Evolutionary conservation across 2,797 vertebrate species (phyloP).

Genomic region (Mycteria americana): DNA sequence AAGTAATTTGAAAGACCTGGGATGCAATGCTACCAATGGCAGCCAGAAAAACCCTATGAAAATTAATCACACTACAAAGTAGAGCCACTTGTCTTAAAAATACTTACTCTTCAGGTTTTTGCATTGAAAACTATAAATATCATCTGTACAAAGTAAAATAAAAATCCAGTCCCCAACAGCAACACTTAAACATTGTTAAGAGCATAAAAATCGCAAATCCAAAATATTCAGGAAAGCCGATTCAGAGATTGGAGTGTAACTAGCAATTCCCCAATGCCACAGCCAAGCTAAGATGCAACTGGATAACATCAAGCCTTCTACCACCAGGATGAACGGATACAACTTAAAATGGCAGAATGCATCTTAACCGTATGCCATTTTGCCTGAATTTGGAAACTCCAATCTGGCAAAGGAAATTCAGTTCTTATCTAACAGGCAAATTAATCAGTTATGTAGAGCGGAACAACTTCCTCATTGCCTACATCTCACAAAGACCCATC

Average conservation of each 20-base stretch:
- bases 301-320: background rate
- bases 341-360: background rate
- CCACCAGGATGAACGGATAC: background rate
- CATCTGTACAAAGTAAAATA: background rate
- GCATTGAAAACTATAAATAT: background rate
- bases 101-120: background rate
- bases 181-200: background rate
- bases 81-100: background rate
- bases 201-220: background rate
- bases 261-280: background rate
- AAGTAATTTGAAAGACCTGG: background rate
- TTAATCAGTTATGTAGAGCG: background rate
- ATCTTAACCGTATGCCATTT: rapidly evolving
- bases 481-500: background rate
- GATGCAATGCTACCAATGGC: background rate
- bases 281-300: background rate
- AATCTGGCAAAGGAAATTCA: background rate
- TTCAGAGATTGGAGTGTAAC: background rate
- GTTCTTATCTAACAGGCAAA: background rate
- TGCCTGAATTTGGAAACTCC: background rate
- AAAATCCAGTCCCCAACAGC: background rate
- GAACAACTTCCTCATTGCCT: background rate
- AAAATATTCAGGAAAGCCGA: background rate
- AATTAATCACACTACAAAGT: background rate
- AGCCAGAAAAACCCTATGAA: background rate